These are phyloP conservation scores for Chironomus striatipennis DNA, from an alignment of 1,140 invertebrate genomes.

Conservation along the genomic window DNA sequence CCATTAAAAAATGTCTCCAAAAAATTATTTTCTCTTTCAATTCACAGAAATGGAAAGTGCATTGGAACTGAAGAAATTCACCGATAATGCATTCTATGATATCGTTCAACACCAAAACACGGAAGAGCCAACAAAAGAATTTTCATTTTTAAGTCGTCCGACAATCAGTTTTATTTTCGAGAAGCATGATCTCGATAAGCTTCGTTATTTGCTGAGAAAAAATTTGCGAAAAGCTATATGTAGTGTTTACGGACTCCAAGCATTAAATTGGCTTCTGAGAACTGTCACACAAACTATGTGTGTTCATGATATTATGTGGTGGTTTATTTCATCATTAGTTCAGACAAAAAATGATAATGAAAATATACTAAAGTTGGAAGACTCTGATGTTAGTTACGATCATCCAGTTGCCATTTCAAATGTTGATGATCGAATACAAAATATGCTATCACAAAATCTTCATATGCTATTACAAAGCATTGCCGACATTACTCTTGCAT, in stretches of 20 bases:
- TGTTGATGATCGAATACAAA: slow-evolving; percentile 69
- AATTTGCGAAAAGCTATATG: slow-evolving; percentile 75
- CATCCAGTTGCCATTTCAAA: slow-evolving; percentile 74
- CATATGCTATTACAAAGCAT: slow-evolving; percentile 85
- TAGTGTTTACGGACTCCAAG: slow-evolving; percentile 72
- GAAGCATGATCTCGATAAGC: slow-evolving; percentile 70
- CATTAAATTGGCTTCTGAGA: slow-evolving; percentile 88
- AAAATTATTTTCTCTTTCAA: background rate
- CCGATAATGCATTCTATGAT: slow-evolving; percentile 18
- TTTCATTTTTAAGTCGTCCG: slow-evolving; percentile 41
- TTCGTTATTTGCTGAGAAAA: slow-evolving; percentile 75
- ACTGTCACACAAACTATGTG: slow-evolving; percentile 84
- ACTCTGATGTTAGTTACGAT: slow-evolving; percentile 40
- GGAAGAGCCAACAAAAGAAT: slow-evolving; percentile 16
- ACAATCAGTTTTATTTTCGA: slow-evolving; percentile 79
- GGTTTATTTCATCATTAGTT: slow-evolving; percentile 73
- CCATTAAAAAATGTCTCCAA: background rate
- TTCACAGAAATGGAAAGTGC: slow-evolving; percentile 6
- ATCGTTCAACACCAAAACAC: background rate
- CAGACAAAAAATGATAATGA: slow-evolving; percentile 40
- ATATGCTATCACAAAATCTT: slow-evolving; percentile 72
- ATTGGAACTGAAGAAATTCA: slow-evolving; percentile 24
- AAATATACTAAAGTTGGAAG: slow-evolving; percentile 30
- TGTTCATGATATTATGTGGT: slow-evolving; percentile 91
- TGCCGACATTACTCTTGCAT: slow-evolving; percentile 82